Evolutionary conservation across 2,113 vertebrate species (phyloP).

Genomic region (Spizaetus ornatus): DNA sequence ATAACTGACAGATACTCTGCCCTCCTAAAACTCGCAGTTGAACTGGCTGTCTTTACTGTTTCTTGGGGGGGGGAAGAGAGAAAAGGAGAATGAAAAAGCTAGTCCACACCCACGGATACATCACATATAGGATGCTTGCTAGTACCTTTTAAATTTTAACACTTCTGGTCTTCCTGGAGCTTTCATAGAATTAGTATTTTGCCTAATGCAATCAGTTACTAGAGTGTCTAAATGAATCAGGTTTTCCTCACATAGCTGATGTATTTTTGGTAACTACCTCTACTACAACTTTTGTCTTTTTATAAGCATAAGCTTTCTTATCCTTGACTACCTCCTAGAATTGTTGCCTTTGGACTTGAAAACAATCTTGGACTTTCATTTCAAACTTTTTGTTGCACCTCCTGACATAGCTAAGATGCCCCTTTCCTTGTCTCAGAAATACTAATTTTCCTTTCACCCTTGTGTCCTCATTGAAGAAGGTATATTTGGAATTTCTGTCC

Average conservation of each 20-base stretch:
- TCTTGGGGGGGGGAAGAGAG: not conserved
- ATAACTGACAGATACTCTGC: constrained; percentile 11
- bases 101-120: not conserved
- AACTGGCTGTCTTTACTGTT: not conserved
- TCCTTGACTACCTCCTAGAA: not conserved
- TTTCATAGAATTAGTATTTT: not conserved
- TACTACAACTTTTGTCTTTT: not conserved
- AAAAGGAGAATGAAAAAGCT: not conserved
- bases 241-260: not conserved
- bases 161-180: not conserved
- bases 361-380: not conserved
- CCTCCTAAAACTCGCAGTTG: not conserved
- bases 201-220: not conserved
- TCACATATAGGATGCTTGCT: not conserved
- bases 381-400: not conserved
- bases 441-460: not conserved
- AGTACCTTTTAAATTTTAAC: not conserved
- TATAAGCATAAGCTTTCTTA: not conserved
- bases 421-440: not conserved
- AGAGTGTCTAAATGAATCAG: not conserved
- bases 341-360: not conserved
- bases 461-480: not conserved
- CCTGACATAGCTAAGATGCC: not conserved
- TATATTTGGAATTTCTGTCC: not conserved
- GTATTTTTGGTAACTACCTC: not conserved